Conservation (phyloP, 2,888 invertebrate genomes). For the Polylopha cassiicola region DNA sequence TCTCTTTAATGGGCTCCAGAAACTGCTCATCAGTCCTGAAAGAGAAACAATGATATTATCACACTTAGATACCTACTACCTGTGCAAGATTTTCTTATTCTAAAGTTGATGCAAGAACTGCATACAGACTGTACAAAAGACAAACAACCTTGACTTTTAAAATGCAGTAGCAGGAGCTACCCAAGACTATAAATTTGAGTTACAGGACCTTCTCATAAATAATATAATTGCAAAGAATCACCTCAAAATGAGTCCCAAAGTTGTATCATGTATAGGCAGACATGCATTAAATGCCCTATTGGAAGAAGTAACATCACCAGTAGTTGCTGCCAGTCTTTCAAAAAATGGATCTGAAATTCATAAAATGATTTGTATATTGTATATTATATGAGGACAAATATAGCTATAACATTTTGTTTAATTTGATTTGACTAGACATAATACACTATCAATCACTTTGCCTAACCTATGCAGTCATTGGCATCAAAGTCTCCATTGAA, state of each 20-base stretch:
- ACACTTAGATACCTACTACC: too few relatives aligned
- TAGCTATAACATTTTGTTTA: too few relatives aligned
- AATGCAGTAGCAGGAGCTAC: too few relatives aligned
- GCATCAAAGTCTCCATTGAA: constrained; percentile 67
- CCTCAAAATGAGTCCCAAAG: constrained; percentile 61
- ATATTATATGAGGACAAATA: too few relatives aligned
- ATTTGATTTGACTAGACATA: too few relatives aligned
- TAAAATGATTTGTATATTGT: constrained; percentile 6
- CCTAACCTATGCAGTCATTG: constrained; percentile 62
- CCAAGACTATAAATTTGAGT: too few relatives aligned
- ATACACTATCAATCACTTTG: too few relatives aligned
- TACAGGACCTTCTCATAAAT: too few relatives aligned
- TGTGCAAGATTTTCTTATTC: too few relatives aligned
- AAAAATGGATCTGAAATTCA: constrained; percentile 74
- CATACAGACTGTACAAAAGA: too few relatives aligned
- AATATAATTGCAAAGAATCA: constrained; percentile 25
- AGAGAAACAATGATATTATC: constrained; percentile 1
- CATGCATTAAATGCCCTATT: constrained; percentile 79
- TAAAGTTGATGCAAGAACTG: too few relatives aligned
- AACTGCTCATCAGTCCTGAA: constrained; percentile 57
- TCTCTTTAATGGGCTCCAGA: constrained; percentile 57
- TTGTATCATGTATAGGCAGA: constrained; percentile 69
- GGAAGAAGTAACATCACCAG: constrained; percentile 79
- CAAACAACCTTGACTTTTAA: too few relatives aligned
- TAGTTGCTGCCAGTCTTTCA: constrained; percentile 76